Evolutionary conservation across 2,888 invertebrate species (phyloP).

Genomic region (Tanypteryx hageni): DNA sequence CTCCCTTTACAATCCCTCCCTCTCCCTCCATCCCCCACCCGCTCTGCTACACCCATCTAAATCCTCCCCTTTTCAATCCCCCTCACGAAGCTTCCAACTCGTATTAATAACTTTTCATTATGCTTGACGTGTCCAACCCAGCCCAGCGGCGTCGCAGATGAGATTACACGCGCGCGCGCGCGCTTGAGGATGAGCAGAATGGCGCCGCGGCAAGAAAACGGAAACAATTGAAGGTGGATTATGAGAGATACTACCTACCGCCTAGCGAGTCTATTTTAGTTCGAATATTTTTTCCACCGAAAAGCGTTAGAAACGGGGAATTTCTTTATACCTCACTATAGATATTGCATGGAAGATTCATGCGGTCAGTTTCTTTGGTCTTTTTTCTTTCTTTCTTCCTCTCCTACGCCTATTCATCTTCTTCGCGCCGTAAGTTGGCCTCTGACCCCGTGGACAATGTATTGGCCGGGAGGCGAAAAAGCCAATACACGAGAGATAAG

Average conservation of each 20-base stretch:
- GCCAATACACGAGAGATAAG: not conserved
- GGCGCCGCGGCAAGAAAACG: not conserved
- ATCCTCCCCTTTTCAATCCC: not conserved
- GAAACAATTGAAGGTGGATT: conserved; percentile 6
- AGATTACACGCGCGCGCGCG: not conserved
- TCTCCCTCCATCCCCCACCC: not conserved
- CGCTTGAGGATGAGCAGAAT: too few species aligned
- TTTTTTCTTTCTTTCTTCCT: not conserved
- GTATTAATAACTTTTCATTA: conserved; percentile 27
- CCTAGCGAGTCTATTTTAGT: not conserved
- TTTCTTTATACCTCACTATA: not conserved
- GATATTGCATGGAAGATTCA: conserved; percentile 41
- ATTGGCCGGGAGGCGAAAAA: not conserved
- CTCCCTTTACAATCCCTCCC: not conserved
- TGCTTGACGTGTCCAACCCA: conserved; percentile 20
- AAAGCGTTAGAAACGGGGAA: conserved; percentile 10
- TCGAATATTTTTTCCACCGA: not conserved
- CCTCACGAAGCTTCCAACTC: not conserved
- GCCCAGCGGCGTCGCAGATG: not conserved
- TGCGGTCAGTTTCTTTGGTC: not conserved
- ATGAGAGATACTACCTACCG: not conserved
- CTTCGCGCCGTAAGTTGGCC: not conserved
- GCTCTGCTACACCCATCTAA: not conserved
- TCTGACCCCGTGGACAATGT: conserved; percentile 31
- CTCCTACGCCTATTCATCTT: conserved; percentile 7